Evolutionary conservation across 2,797 vertebrate genomes (phyloP), one percentile per base, ranked within the genome.

Genomic region (Acanthiza pusilla): DNA sequence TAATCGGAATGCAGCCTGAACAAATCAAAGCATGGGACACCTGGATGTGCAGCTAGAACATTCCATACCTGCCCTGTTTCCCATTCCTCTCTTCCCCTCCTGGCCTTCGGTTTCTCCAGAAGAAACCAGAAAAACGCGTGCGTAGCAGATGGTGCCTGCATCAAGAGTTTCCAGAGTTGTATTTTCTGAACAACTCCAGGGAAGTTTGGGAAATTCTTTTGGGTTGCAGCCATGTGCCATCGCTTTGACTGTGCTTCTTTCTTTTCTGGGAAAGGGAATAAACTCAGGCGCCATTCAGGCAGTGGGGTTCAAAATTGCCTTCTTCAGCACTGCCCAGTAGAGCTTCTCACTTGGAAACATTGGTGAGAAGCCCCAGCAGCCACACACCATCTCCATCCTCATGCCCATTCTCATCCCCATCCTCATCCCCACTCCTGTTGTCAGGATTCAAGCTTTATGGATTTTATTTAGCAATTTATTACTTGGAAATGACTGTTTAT

Each of bases 371-470:
- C 11, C 16, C 18, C 70, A 61, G 18, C 32, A 72, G 5, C 61
- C 54, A 47, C n/a, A 36, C 36, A 2, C 19, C 2, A 45, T 60
- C 17, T 34, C 10, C 61, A 32, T 13, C 20, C 34, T 3, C 47
- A 51, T 34, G 42, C 38, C 20, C 43, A 45, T 45, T 19, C 43
- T 20, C 43, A 45, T 21, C 43, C 43, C 9, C 43, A 20, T 5
- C 43, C 36, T 21, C 40, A 54, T 11, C 20, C 34, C 4, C 55
- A 51, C 32, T 45, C 42, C 38, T 17, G 27, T 2, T 4, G 1
- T 7, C 0, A 0, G 45, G 30, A 78, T 10, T 10, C 20, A 30
- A 48, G 3, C 15, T 50, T 27, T 8, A 7, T 10, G 3, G 6
- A 10, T 9, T 82, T 85, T 43, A 87, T 66, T 84, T 14, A 55